A percentile compares a stretch with the other conserved stretches of the same genome.
Conservation (phyloP, 2,888 invertebrate genomes). For the Gnatocerus cornutus region DNA sequence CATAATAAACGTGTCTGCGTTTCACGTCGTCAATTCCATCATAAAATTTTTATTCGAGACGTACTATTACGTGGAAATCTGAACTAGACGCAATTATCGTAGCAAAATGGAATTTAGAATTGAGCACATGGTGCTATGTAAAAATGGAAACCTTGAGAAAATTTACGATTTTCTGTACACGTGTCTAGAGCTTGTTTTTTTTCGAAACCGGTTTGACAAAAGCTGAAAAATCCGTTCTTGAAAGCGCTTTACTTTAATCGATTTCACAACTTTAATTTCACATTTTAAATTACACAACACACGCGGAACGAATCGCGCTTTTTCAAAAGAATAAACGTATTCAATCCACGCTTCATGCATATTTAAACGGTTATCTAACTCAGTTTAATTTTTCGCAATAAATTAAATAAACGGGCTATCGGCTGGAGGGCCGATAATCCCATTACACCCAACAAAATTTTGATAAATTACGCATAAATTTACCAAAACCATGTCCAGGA, state of each 20-base stretch:
- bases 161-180: slow-evolving; percentile 64
- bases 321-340: slow-evolving; percentile 7
- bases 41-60: slow-evolving; percentile 57
- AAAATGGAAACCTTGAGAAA: slow-evolving; percentile 65
- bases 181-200: slow-evolving; percentile 51
- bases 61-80: slow-evolving; percentile 43
- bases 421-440: slow-evolving; percentile 11
- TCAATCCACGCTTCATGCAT: slow-evolving; percentile 16
- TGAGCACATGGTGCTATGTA: slow-evolving; percentile 50
- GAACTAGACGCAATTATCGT: slow-evolving; percentile 22
- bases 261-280: slow-evolving; percentile 30
- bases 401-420: slow-evolving; percentile 20
- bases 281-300: slow-evolving; percentile 30
- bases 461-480: slow-evolving; percentile 30
- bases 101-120: neutral
- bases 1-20: slow-evolving; percentile 64
- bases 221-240: slow-evolving; percentile 38
- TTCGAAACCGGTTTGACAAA: slow-evolving; percentile 44
- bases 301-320: slow-evolving; percentile 22
- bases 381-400: slow-evolving; percentile 13
- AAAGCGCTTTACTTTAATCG: slow-evolving; percentile 24
- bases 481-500: slow-evolving; percentile 17
- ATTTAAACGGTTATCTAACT: slow-evolving; percentile 20
- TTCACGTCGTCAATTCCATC: slow-evolving; percentile 62
- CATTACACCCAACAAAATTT: slow-evolving; percentile 5